Evolutionary conservation across 2,113 vertebrate genomes (phyloP).

Genomic region (Stercorarius parasiticus): DNA sequence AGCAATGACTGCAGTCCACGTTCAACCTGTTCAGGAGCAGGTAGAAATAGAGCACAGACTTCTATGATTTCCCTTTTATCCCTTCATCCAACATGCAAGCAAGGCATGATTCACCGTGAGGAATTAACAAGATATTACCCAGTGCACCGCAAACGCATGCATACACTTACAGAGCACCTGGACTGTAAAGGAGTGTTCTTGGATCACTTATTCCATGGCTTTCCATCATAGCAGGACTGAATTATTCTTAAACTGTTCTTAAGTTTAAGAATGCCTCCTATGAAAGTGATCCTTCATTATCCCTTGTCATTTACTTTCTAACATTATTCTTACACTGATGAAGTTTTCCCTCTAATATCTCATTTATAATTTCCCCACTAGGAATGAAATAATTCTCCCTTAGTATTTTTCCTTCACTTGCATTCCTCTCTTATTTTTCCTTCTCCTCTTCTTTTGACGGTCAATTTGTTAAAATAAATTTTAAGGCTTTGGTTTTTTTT

Average conservation of each 20-base stretch:
- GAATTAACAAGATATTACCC: constrained; percentile 25
- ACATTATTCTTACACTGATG: not conserved
- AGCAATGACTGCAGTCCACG: constrained; percentile 74
- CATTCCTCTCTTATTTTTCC: not conserved
- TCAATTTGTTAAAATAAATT: not conserved
- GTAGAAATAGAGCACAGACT: constrained; percentile 64
- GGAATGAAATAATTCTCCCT: not conserved
- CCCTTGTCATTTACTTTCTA: not conserved
- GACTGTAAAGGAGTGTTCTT: not conserved
- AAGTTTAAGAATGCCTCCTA: constrained; percentile 6
- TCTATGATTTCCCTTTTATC: not conserved
- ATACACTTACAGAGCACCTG: not conserved
- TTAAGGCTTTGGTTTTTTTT: constrained; percentile 17
- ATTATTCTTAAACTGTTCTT: not conserved
- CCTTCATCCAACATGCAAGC: not conserved
- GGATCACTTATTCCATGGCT: not conserved
- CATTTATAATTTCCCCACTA: not conserved
- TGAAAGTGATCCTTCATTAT: not conserved
- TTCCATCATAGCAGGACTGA: not conserved
- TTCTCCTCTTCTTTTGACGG: not conserved
- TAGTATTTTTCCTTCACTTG: not conserved
- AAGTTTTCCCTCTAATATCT: not conserved
- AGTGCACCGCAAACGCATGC: constrained; percentile 11
- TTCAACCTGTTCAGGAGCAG: constrained; percentile 81
- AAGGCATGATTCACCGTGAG: constrained; percentile 17